These are phyloP conservation scores for Epinephelus coioides DNA, from an alignment of 2,797 vertebrate genomes.

Conservation along the genomic window DNA sequence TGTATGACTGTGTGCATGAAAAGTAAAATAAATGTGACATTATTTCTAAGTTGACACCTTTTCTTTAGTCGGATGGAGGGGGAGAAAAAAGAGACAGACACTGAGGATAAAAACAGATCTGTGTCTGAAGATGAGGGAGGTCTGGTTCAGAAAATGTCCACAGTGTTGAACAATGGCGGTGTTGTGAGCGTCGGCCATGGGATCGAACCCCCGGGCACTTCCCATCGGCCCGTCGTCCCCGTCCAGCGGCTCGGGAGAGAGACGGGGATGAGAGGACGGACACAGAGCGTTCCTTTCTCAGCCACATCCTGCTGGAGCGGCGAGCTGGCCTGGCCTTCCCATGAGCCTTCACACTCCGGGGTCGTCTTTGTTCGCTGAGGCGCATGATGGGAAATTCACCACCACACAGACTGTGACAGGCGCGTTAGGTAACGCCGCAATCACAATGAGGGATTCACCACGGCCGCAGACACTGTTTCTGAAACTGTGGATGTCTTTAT, in stretches of 20 bases:
- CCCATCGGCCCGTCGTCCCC: slow-evolving; percentile 58
- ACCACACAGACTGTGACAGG: slow-evolving; percentile 6
- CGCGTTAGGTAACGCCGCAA: slow-evolving; percentile 13
- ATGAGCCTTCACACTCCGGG: slow-evolving; percentile 58
- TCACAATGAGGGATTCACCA: slow-evolving; percentile 54
- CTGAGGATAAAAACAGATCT: slow-evolving; percentile 37
- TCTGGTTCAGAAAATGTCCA: slow-evolving; percentile 54
- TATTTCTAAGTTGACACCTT: background rate
- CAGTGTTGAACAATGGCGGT: slow-evolving; percentile 63
- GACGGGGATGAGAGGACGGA: slow-evolving; percentile 24
- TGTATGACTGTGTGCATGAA: background rate
- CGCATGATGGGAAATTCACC: slow-evolving; percentile 57
- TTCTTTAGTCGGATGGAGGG: background rate
- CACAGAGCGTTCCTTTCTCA: slow-evolving; percentile 60
- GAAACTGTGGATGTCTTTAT: slow-evolving; percentile 15
- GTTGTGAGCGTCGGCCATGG: slow-evolving; percentile 70
- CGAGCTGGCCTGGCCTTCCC: slow-evolving; percentile 42
- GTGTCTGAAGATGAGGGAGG: slow-evolving; percentile 56
- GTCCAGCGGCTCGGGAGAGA: slow-evolving; percentile 27
- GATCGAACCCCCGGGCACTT: slow-evolving; percentile 75
- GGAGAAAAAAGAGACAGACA: background rate
- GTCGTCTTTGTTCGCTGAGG: slow-evolving; percentile 58
- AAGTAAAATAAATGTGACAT: background rate
- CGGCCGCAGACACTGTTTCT: slow-evolving; percentile 21
- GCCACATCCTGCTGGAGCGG: slow-evolving; percentile 55